Conservation (phyloP, 2,113 vertebrate genomes). For the Nothobranchius kuhntae region DNA sequence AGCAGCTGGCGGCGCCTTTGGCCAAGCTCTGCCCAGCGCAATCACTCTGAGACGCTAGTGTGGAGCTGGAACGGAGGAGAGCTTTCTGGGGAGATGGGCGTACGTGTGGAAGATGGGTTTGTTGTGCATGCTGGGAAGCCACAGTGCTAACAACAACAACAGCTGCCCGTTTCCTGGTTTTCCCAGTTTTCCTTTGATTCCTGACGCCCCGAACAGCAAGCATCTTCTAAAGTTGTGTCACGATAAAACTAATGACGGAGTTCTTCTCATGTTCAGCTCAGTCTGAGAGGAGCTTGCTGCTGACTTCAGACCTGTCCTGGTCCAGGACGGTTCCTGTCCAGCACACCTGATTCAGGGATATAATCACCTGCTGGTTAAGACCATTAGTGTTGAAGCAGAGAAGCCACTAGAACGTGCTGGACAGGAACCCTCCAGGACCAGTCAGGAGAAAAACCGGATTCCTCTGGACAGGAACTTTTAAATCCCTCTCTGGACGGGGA, state of each 20-base stretch:
- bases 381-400: too few relatives aligned
- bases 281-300: not conserved
- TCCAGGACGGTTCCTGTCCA: too few relatives aligned
- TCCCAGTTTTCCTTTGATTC: too few relatives aligned
- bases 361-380: too few relatives aligned
- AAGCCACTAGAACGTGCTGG: too few relatives aligned
- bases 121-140: conserved; percentile 30
- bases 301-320: not conserved
- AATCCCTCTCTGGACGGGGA: conserved; percentile 34
- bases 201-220: too few relatives aligned
- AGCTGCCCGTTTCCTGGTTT: too few relatives aligned
- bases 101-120: conserved; percentile 54
- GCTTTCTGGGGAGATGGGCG: conserved; percentile 29
- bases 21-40: conserved; percentile 29
- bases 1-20: conserved; percentile 30
- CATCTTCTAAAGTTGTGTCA: too few relatives aligned
- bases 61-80: conserved; percentile 57
- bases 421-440: too few relatives aligned
- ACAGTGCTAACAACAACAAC: not conserved
- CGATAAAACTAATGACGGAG: too few relatives aligned
- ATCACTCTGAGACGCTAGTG: conserved; percentile 39
- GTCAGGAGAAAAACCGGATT: conserved; percentile 50
- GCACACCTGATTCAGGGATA: too few relatives aligned
- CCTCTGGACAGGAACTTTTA: conserved; percentile 53
- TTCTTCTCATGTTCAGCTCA: too few relatives aligned